phyloP scores from a whole-genome alignment of 1,140 invertebrate species.

The Drosophila nigrodunni region DNA sequence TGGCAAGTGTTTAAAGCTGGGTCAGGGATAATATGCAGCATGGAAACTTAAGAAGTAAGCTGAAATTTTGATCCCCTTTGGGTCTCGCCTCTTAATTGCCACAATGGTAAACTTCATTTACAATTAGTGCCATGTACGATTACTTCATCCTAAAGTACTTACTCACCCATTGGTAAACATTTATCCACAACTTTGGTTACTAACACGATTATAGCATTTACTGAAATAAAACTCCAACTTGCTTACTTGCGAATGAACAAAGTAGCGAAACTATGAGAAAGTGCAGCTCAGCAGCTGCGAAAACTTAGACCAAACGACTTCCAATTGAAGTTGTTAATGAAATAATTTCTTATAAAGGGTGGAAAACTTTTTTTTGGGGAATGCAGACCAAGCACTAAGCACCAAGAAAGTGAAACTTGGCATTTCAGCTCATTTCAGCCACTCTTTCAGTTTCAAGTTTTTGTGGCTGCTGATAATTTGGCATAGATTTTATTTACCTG shows the following conservation, averaged over 20 bases:
- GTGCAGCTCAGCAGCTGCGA: slow-evolving; percentile 20
- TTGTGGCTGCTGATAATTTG: slow-evolving; percentile 63
- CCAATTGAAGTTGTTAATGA: slow-evolving; percentile 81
- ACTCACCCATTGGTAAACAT: slow-evolving; percentile 70
- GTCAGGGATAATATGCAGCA: slow-evolving; percentile 22
- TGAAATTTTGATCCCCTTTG: not conserved
- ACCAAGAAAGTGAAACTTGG: slow-evolving; percentile 72
- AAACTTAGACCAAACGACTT: slow-evolving; percentile 63
- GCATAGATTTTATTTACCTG: slow-evolving; percentile 69
- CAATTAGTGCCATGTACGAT: slow-evolving; percentile 62
- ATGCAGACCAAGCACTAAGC: slow-evolving; percentile 20
- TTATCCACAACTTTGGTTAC: slow-evolving; percentile 72
- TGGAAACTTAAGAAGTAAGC: slow-evolving; percentile 11
- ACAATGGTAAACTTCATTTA: slow-evolving; percentile 58
- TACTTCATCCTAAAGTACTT: slow-evolving; percentile 49
- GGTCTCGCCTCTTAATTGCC: slow-evolving; percentile 37
- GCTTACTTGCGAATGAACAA: not conserved
- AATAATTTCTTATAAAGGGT: slow-evolving; percentile 70
- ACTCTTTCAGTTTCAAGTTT: slow-evolving; percentile 11
- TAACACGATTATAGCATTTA: slow-evolving; percentile 78
- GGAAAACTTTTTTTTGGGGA: slow-evolving; percentile 45
- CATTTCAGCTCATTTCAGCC: slow-evolving; percentile 62
- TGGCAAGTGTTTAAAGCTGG: slow-evolving; percentile 41
- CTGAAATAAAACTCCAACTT: slow-evolving; percentile 68
- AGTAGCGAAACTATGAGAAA: slow-evolving; percentile 33